Conservation (phyloP, 2,888 invertebrate species). For the Xestobium rufovillosum region DNA sequence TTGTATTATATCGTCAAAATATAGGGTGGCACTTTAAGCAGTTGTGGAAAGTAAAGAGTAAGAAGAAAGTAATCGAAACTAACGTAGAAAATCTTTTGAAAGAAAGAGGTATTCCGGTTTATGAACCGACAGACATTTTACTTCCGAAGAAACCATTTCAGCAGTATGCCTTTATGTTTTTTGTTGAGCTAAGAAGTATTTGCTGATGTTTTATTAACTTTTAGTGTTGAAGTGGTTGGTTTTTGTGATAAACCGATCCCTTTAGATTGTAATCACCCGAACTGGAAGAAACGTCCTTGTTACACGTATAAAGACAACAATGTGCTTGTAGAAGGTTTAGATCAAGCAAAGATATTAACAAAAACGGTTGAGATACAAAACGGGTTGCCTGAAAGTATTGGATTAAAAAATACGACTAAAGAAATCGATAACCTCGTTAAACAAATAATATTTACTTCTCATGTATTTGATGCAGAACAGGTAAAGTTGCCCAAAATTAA, state of each 20-base stretch:
- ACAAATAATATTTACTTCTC: constrained; percentile 55
- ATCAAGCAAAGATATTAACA: constrained; percentile 74
- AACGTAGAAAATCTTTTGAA: constrained; percentile 49
- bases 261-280: constrained; percentile 55
- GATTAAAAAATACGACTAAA: constrained; percentile 45
- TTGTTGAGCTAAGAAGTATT: background rate
- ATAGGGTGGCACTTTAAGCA: constrained; percentile 64
- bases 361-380: constrained; percentile 62
- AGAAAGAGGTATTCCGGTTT: constrained; percentile 52
- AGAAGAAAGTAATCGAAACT: constrained; percentile 50
- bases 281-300: constrained; percentile 57
- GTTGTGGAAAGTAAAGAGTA: constrained; percentile 65
- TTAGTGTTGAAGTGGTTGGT: constrained; percentile 41
- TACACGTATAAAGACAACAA: constrained; percentile 53
- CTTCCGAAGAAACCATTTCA: constrained; percentile 38
- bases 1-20: constrained; percentile 57
- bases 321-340: constrained; percentile 62
- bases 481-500: constrained; percentile 66
- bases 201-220: constrained; percentile 20
- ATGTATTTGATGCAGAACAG: constrained; percentile 72
- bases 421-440: constrained; percentile 55
- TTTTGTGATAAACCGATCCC: constrained; percentile 40
- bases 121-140: constrained; percentile 55
- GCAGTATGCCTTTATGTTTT: constrained; percentile 24
- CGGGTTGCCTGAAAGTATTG: constrained; percentile 54